Evolutionary conservation across 2,888 invertebrate genomes (phyloP).

Genomic region (Catocala nupta): DNA sequence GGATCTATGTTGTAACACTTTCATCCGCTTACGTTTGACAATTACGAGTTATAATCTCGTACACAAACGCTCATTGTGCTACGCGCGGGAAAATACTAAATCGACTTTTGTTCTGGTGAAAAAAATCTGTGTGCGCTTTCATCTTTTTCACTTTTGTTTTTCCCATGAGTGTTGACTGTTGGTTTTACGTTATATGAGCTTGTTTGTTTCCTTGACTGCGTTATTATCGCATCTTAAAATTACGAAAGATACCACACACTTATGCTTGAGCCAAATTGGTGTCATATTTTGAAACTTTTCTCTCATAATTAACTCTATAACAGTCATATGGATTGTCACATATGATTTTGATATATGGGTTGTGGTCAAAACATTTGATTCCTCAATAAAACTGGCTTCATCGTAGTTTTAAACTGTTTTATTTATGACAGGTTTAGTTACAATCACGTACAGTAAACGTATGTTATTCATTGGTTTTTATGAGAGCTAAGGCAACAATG

Average conservation of each 20-base stretch:
- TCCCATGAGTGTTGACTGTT: slow-evolving; percentile 42
- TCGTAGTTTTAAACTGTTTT: not conserved
- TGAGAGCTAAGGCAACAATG: no score
- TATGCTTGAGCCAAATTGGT: no score
- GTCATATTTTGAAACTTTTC: no score
- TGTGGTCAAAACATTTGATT: not conserved
- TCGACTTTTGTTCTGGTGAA: slow-evolving; percentile 53
- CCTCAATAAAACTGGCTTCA: not conserved
- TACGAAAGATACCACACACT: not conserved
- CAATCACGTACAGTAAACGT: not conserved
- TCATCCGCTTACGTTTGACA: slow-evolving; percentile 61
- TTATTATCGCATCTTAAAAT: not conserved
- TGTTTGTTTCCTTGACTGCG: slow-evolving; percentile 15
- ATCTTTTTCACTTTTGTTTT: slow-evolving; percentile 72
- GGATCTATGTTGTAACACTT: slow-evolving; percentile 74
- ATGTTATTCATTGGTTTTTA: not conserved
- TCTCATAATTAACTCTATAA: no score
- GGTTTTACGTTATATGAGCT: slow-evolving; percentile 30
- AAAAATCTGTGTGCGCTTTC: slow-evolving; percentile 60
- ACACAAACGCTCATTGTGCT: slow-evolving; percentile 46
- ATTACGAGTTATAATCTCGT: slow-evolving; percentile 50
- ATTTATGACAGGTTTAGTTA: not conserved
- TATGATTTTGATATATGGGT: not conserved
- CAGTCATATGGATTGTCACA: no score
- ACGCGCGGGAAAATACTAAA: slow-evolving; percentile 47